These are phyloP conservation scores for Plemyria rubiginata DNA, from an alignment of 2,888 invertebrate genomes.

Conservation along the genomic window DNA sequence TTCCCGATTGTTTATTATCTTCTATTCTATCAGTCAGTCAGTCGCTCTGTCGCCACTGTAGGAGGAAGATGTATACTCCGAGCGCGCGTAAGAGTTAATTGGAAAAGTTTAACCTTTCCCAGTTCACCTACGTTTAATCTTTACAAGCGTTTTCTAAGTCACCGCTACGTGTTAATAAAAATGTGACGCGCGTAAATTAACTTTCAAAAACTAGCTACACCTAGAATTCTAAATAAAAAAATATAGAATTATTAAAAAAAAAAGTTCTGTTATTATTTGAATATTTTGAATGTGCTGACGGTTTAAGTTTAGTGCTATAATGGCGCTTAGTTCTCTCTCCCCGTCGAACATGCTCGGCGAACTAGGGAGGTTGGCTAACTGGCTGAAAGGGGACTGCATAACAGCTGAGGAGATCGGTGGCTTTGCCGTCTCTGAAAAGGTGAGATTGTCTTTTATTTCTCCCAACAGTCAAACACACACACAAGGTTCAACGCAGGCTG, in stretches of 20 bases:
- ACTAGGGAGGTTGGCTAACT: constrained; percentile 72
- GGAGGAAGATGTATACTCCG: constrained; percentile 44
- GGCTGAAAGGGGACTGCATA: constrained; percentile 77
- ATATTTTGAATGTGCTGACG: neutral
- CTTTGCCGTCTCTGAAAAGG: constrained; percentile 77
- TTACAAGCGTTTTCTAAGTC: neutral
- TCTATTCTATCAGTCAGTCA: too few species aligned
- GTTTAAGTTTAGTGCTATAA: constrained; percentile 36
- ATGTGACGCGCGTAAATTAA: constrained; percentile 14
- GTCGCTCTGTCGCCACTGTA: constrained; percentile 51
- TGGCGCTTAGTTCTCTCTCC: constrained; percentile 74
- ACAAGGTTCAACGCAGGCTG: too few species aligned
- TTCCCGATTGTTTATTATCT: constrained; percentile 56
- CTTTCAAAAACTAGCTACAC: neutral
- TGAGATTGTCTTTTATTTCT: constrained; percentile 45
- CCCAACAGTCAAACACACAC: too few species aligned
- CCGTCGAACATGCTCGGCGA: constrained; percentile 76
- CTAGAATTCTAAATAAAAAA: neutral
- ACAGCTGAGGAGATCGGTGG: constrained; percentile 72
- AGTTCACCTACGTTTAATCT: neutral
- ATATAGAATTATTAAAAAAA: neutral
- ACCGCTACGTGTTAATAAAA: constrained; percentile 1
- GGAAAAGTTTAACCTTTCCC: constrained; percentile 25
- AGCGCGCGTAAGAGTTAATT: constrained; percentile 29
- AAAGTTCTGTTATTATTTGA: neutral